Conservation (phyloP, 2,113 vertebrate genomes). For the Cyanoderma ruficeps region DNA sequence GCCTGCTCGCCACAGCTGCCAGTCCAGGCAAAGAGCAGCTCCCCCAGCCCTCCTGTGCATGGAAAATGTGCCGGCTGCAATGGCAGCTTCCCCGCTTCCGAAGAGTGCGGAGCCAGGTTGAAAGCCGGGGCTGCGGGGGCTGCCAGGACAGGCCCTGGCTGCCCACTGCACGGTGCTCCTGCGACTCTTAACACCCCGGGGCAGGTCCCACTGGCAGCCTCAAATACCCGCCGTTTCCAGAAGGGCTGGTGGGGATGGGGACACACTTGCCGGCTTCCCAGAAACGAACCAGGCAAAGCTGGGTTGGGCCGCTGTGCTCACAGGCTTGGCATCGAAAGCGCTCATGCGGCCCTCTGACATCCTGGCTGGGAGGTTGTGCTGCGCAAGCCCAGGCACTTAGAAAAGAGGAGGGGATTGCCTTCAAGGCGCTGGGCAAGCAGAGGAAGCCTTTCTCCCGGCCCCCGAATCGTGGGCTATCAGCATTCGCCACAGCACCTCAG, state of each 20-base stretch:
- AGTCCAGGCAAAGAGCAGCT: neutral
- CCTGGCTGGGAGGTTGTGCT: neutral
- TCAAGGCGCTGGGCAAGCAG: neutral
- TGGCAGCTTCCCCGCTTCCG: neutral
- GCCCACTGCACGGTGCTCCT: neutral
- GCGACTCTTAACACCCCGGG: neutral
- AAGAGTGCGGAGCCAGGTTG: neutral
- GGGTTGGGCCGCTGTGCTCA: neutral
- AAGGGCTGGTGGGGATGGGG: neutral
- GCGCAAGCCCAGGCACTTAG: neutral
- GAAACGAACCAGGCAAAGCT: neutral
- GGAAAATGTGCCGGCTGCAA: neutral
- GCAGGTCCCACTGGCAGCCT: neutral
- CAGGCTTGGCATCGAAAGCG: neutral
- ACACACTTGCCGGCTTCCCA: neutral
- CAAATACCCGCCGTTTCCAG: neutral
- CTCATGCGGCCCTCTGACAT: fast-evolving
- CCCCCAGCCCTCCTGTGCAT: neutral
- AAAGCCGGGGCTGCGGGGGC: neutral
- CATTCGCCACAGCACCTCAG: neutral
- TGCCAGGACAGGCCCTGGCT: neutral
- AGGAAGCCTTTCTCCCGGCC: neutral
- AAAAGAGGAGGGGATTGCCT: neutral
- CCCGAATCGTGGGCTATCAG: neutral
- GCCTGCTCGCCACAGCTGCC: neutral